A percentile compares a stretch with the other conserved stretches of the same genome.
These are phyloP conservation scores for Drosophila austrosaltans DNA, from an alignment of 2,888 invertebrate species.

Conservation along the genomic window DNA sequence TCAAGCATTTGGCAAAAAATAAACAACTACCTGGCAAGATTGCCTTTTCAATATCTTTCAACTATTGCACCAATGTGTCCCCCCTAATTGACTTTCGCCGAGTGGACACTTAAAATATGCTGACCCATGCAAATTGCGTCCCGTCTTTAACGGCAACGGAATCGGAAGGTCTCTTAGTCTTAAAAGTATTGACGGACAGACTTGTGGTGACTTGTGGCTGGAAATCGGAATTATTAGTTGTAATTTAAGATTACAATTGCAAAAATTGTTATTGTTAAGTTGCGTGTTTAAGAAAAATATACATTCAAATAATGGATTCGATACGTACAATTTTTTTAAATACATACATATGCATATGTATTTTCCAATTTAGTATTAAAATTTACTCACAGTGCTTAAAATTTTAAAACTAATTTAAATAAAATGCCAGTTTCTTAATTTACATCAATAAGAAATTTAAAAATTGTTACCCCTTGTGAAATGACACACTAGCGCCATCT, in stretches of 20 bases:
- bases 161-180: conserved; percentile 13
- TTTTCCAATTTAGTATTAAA: too few relatives aligned
- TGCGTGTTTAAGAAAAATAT: too few relatives aligned
- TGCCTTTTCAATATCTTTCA: conserved; percentile 10
- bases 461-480: background rate
- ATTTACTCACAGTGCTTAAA: too few relatives aligned
- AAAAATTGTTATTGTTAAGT: background rate
- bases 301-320: too few relatives aligned
- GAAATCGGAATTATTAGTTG: background rate
- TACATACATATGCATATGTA: too few relatives aligned
- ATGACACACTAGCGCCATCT: background rate
- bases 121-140: conserved; percentile 30
- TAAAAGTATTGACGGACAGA: background rate
- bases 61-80: conserved; percentile 13
- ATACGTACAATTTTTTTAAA: too few relatives aligned
- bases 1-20: conserved; percentile 43
- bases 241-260: background rate
- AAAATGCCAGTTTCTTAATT: too few relatives aligned
- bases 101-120: conserved; percentile 38
- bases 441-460: background rate
- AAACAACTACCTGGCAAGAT: conserved; percentile 49
- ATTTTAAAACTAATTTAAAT: too few relatives aligned
- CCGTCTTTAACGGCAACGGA: background rate
- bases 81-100: conserved; percentile 30
- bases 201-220: background rate